These are phyloP conservation scores for Reticulitermes lucifugus DNA, from an alignment of 2,888 invertebrate genomes.

Conservation along the genomic window DNA sequence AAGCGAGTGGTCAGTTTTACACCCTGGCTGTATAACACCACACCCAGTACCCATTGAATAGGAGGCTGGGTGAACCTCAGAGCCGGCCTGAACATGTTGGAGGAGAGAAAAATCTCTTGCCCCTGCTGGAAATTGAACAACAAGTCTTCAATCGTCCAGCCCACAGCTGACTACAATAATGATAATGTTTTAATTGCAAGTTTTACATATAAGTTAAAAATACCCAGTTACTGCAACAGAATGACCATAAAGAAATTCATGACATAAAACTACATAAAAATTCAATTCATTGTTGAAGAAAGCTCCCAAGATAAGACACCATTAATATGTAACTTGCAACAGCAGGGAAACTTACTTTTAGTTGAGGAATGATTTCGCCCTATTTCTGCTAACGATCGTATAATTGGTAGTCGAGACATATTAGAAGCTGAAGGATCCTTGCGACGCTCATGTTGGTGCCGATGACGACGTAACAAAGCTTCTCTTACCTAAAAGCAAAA, in stretches of 20 bases:
- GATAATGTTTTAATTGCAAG: not conserved
- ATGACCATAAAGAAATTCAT: not conserved
- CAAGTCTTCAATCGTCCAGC: not conserved
- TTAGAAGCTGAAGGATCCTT: constrained; percentile 72
- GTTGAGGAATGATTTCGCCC: constrained; percentile 94
- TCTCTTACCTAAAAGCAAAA: constrained; percentile 71
- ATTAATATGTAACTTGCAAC: not conserved
- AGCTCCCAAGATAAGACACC: not conserved
- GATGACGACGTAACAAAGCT: constrained; percentile 87
- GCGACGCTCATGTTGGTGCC: constrained; percentile 91
- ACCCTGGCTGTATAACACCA: no score
- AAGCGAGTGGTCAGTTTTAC: no score
- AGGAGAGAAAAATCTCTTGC: no score
- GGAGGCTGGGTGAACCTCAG: no score
- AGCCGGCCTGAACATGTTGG: no score
- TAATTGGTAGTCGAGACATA: constrained; percentile 86
- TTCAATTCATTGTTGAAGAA: not conserved
- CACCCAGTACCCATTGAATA: no score
- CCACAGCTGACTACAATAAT: not conserved
- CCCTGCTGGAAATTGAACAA: no score
- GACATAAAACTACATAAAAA: not conserved
- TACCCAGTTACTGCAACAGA: not conserved
- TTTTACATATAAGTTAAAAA: not conserved
- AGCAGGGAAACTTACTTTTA: constrained; percentile 82
- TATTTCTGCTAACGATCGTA: constrained; percentile 95